Base-by-base conservation (phyloP, 2,797 vertebrate species). In the Cetoscarus ocellatus region DNA sequence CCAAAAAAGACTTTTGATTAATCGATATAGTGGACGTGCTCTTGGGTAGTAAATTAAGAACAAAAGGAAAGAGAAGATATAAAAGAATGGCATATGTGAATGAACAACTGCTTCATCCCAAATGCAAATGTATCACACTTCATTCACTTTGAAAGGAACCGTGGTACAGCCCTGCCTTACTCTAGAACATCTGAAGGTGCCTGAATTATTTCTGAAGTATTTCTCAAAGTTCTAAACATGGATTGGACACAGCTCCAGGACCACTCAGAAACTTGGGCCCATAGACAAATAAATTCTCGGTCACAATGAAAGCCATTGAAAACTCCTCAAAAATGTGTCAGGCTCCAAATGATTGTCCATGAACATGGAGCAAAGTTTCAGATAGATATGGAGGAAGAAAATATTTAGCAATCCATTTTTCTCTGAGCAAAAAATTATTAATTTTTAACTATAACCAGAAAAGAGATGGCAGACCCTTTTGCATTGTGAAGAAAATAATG, bases 261-360 rank as follows among this genome's bases (percentile, higher is more conserved):
- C 27, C 19, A 17, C 51, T 52, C 17, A n/a, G 43, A 49, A 58
- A 18, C n/a, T 40, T 52, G 12, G 47, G 42, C 53, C 61, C 27
- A 52, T 44, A n/a, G 27, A 61, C 57, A 35, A 58, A 34, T 59
- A 49, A 70, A 65, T 74, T 67, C 54, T 76, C 50, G 45, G 61
- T 75, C 64, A 72, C 0, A 12, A 27, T 2, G 11, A 18, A 44
- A 36, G 39, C 36, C 59, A 34, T 49, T 52, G 44, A 59, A 59
- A 61, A 14, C 35, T 35, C 6, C 47, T 7, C 38, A 13, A 54
- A 63, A 50, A 59, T 11, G 18, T 64, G 15, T 7, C n/a, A 38
- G 39, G 61, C 13, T 45, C 54, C 55, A 27, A 57, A 63, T 8
- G 60, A 15, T 7, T 35, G 68, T 66, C 18, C 73, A 49, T 70